phyloP scores from a whole-genome alignment of 2,113 vertebrate species.

The Fregetta grallaria region DNA sequence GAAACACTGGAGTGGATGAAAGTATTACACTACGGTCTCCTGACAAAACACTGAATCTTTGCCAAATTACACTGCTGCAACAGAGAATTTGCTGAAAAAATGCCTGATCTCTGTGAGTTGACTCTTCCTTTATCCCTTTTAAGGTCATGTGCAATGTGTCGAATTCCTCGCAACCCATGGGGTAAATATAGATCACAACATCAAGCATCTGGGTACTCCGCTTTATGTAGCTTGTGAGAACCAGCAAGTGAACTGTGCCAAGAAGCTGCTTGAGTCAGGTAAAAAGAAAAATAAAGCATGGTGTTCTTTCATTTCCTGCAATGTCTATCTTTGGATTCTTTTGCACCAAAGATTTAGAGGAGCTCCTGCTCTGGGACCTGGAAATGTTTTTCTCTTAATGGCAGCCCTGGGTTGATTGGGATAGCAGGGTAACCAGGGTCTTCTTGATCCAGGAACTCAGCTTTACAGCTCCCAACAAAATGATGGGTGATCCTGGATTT shows the following conservation, averaged over 20 bases:
- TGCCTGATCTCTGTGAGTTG: background rate
- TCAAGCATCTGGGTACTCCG: slow-evolving; percentile 79
- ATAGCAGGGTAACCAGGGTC: background rate
- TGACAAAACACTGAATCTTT: background rate
- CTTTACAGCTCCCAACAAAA: background rate
- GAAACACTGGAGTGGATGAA: background rate
- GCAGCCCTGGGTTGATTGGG: background rate
- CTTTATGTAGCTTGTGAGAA: slow-evolving; percentile 84
- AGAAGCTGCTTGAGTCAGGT: slow-evolving; percentile 87
- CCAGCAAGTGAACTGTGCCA: slow-evolving; percentile 74
- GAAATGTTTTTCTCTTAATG: background rate
- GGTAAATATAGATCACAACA: slow-evolving; percentile 75
- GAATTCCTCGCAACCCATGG: slow-evolving; percentile 73
- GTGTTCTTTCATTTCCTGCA: background rate
- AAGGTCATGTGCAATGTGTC: slow-evolving; percentile 82
- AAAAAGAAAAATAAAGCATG: background rate
- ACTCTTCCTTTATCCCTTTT: slow-evolving; percentile 15
- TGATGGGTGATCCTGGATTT: background rate
- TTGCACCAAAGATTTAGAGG: background rate
- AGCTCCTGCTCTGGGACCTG: background rate
- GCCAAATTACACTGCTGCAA: background rate
- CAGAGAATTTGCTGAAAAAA: background rate
- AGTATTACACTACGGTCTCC: background rate
- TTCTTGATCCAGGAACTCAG: background rate
- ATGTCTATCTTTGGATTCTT: background rate